Evolutionary conservation across 2,888 invertebrate species (phyloP).

Genomic region (Chromoteleia sp.): DNA sequence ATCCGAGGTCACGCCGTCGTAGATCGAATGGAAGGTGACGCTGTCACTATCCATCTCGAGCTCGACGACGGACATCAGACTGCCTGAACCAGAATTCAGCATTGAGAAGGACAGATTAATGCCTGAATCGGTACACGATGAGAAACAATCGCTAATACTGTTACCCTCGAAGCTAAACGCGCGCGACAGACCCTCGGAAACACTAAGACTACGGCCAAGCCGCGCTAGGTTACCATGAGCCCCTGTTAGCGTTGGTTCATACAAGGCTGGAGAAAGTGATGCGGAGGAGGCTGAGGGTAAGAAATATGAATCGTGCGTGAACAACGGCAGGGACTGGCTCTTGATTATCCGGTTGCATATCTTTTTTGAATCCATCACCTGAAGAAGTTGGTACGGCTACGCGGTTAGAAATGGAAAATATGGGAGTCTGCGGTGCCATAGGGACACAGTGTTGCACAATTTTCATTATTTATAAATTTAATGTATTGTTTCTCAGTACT

Average conservation of each 20-base stretch:
- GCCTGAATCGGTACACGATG: constrained; percentile 44
- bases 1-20: not conserved
- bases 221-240: constrained; percentile 52
- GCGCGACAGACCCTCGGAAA: constrained; percentile 18
- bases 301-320: constrained; percentile 71
- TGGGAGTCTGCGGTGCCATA: not conserved
- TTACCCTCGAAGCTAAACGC: constrained; percentile 26
- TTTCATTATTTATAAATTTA: constrained; percentile 15
- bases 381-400: constrained; percentile 62
- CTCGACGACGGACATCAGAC: constrained; percentile 48
- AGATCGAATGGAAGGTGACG: constrained; percentile 34
- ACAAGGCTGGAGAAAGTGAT: constrained; percentile 75
- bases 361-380: constrained; percentile 79
- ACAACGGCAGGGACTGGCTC: constrained; percentile 72
- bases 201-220: constrained; percentile 27
- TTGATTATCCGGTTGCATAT: constrained; percentile 76
- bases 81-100: constrained; percentile 24
- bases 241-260: constrained; percentile 76
- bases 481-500: too few species aligned
- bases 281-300: constrained; percentile 65
- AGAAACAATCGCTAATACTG: constrained; percentile 8
- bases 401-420: constrained; percentile 35
- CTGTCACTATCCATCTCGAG: constrained; percentile 34
- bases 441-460: not conserved
- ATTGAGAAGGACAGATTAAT: constrained; percentile 46